These are phyloP conservation scores for Fistularia commersonii DNA, from an alignment of 2,797 vertebrate genomes.

Conservation along the genomic window DNA sequence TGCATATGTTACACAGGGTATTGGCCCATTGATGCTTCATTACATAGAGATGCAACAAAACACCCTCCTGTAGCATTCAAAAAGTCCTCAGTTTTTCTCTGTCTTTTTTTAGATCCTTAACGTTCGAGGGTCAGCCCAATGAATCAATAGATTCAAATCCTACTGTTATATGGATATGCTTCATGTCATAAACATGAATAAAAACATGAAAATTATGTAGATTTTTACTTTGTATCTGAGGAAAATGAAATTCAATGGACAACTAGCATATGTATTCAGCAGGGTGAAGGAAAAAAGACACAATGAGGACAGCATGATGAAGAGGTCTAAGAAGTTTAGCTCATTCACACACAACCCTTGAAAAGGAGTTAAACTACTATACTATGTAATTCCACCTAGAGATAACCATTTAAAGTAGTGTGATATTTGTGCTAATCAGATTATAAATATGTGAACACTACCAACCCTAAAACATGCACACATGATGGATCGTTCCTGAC, in stretches of 20 bases:
- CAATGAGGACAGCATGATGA: slow-evolving; percentile 36
- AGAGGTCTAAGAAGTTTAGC: slow-evolving; percentile 5
- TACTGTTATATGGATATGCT: slow-evolving; percentile 8
- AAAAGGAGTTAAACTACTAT: not conserved
- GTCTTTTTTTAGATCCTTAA: slow-evolving; percentile 13
- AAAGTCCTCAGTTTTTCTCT: not conserved
- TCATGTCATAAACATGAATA: slow-evolving; percentile 48
- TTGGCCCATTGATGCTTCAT: not conserved
- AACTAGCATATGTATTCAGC: slow-evolving; percentile 26
- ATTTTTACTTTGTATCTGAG: slow-evolving; percentile 24
- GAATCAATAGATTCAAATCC: slow-evolving; percentile 16
- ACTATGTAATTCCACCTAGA: not conserved
- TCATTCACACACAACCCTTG: not conserved
- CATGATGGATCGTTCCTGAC: too few species aligned
- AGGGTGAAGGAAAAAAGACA: slow-evolving; percentile 33
- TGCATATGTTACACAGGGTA: too few species aligned
- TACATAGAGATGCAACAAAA: not conserved
- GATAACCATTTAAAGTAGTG: too few species aligned
- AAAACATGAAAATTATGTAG: slow-evolving; percentile 60
- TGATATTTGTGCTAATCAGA: too few species aligned
- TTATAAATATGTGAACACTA: too few species aligned
- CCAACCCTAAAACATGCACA: too few species aligned
- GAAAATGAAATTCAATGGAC: slow-evolving; percentile 27
- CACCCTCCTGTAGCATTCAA: not conserved
- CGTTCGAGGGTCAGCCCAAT: slow-evolving; percentile 24